Conservation (phyloP, 2,797 vertebrate species). For the Tokudaia tokunoshimensis region DNA sequence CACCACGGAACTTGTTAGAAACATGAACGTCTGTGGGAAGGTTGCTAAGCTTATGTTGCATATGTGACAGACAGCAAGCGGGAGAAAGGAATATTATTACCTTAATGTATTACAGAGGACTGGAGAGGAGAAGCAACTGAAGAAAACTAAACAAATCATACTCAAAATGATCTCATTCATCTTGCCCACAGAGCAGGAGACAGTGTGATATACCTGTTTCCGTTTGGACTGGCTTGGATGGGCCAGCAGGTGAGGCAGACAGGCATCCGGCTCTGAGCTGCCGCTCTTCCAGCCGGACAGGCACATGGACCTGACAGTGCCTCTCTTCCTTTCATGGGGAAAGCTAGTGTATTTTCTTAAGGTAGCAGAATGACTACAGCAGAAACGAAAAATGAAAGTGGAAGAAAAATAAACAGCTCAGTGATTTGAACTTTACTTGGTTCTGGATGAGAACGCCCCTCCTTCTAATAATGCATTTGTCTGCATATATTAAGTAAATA, state of each 20-base stretch:
- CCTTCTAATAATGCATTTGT: neutral
- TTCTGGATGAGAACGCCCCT: neutral
- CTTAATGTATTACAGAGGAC: neutral
- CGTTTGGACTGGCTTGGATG: slow-evolving; percentile 59
- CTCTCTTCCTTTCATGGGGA: slow-evolving; percentile 12
- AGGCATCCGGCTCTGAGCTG: neutral
- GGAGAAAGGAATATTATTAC: slow-evolving; percentile 1
- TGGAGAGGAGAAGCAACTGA: neutral
- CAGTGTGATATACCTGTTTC: slow-evolving; percentile 14
- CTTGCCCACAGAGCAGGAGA: slow-evolving; percentile 1
- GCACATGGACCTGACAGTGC: neutral
- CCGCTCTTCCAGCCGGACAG: neutral
- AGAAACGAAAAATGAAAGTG: neutral
- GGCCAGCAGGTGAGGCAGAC: neutral
- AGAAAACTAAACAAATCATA: slow-evolving; percentile 14
- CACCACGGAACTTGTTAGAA: neutral
- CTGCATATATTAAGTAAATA: neutral
- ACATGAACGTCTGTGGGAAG: neutral
- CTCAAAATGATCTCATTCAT: slow-evolving; percentile 47
- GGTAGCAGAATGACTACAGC: neutral
- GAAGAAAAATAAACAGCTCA: neutral
- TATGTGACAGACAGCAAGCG: neutral
- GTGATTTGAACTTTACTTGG: neutral
- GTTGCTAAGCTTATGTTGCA: neutral
- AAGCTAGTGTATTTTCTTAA: neutral